Evolutionary conservation across 2,888 invertebrate genomes (phyloP).

Genomic region (Agrochola circellaris): DNA sequence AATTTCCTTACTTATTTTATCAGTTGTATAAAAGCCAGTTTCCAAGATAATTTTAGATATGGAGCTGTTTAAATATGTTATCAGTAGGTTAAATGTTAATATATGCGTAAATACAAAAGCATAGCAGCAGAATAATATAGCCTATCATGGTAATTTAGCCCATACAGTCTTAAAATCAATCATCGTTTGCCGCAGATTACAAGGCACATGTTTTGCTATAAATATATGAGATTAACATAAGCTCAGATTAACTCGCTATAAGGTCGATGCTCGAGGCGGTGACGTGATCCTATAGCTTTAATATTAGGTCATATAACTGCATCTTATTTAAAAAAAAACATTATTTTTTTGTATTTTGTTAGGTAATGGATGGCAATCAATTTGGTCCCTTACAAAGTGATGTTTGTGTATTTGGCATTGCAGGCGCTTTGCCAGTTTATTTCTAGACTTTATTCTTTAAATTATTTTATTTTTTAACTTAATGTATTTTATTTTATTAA

Average conservation of each 20-base stretch:
- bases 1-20: too few relatives aligned
- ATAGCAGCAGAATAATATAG: not conserved
- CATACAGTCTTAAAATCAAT: slow-evolving; percentile 8
- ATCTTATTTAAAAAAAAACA: too few relatives aligned
- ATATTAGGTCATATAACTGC: not conserved
- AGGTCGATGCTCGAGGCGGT: not conserved
- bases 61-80: too few relatives aligned
- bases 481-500: not conserved
- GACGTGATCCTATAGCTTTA: not conserved
- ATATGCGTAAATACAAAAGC: not conserved
- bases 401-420: not conserved
- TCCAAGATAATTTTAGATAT: too few relatives aligned
- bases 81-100: not conserved
- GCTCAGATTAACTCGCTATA: not conserved
- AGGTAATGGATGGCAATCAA: too few relatives aligned
- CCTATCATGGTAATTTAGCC: not conserved
- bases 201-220: slow-evolving; percentile 8
- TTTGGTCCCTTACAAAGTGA: not conserved
- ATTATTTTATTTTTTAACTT: not conserved
- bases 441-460: too few relatives aligned
- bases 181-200: not conserved
- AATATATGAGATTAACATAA: slow-evolving; percentile 21
- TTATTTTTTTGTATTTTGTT: too few relatives aligned
- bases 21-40: too few relatives aligned
- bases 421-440: not conserved